phyloP scores from a whole-genome alignment of 2,113 vertebrate species.

The Synchiropus splendidus region DNA sequence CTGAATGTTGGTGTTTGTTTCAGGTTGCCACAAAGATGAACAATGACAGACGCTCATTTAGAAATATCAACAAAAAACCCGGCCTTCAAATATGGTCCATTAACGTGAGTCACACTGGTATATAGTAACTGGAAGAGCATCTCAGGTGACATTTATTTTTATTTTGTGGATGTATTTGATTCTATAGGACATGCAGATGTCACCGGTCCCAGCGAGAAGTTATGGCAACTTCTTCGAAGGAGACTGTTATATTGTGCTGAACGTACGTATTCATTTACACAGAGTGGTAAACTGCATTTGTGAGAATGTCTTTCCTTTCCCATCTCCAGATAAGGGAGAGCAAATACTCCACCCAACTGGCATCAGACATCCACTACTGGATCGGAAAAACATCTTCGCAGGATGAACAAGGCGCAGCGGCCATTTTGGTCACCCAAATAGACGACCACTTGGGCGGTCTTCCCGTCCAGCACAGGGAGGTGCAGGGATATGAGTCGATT shows the following conservation, averaged over 20 bases:
- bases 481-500: constrained; percentile 73
- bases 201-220: constrained; percentile 67
- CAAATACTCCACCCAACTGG: constrained; percentile 33
- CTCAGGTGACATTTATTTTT: too few relatives aligned
- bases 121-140: too few relatives aligned
- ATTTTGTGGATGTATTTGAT: constrained; percentile 2
- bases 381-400: constrained; percentile 74
- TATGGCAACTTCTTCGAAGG: constrained; percentile 85
- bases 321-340: constrained; percentile 53
- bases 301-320: neutral
- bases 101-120: constrained; percentile 69
- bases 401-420: constrained; percentile 79
- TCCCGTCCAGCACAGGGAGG: constrained; percentile 79
- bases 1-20: too few relatives aligned
- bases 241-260: constrained; percentile 79
- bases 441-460: constrained; percentile 66
- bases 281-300: neutral
- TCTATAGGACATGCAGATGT: constrained; percentile 79
- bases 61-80: constrained; percentile 59
- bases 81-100: constrained; percentile 88
- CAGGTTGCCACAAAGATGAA: constrained; percentile 69
- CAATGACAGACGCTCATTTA: constrained; percentile 44
- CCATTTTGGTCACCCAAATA: constrained; percentile 74
- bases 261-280: constrained; percentile 65
- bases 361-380: constrained; percentile 79